Base-by-base conservation (phyloP, 2,797 vertebrate species). In the Darevskia nairensis region DNA sequence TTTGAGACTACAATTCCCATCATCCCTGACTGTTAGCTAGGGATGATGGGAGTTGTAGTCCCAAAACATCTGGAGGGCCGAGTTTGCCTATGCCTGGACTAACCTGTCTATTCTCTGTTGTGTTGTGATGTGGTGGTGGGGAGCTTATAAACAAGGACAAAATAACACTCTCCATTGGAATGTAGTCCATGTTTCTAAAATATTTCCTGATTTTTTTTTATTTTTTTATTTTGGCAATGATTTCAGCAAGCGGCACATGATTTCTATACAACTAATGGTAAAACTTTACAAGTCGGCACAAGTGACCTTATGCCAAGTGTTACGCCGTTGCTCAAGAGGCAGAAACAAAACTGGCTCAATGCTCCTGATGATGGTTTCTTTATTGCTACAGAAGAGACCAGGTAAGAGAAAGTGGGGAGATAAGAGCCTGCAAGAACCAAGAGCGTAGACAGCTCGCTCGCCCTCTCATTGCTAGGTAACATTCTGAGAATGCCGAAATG, bases 321-420 rank as follows among this genome's bases (percentile, higher is more conserved):
- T 89, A 92, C 94, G 82, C 95, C 95, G 71, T 92, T 95, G 89
- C 95, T 95, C 93, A 96, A 95, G 95, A 95, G 93, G 61, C 95
- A 95, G 92, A 94, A 93, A 80, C 94, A 95, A 92, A 96, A 96
- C n/a, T 96, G 95, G 95, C 92, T 96, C 23, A 94, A 95, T 90
- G 93, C 93, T 92, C 95, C 94, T 89, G 93, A 95, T 79, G 95
- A 95, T 89, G 93, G 94, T 88, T 96, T 96, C 91, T 96, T 96
- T 92, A 93, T 95, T 94, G 96, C 94, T 92, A 95, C 95, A 66
- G 95, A 96, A 90, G 95, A 96, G 92, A 96, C 95, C 89, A 96
- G 95, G 95, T 96, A 94, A 96, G 95, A 89, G 80, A 90, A 90
- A 78, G n/a, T 4, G 83, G 90, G 77, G 35, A 80, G 81, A 46